A percentile compares a stretch with the other conserved stretches of the same genome.
Evolutionary conservation across 2,888 invertebrate genomes (phyloP).

Genomic region (Malthinus seriepunctatus): DNA sequence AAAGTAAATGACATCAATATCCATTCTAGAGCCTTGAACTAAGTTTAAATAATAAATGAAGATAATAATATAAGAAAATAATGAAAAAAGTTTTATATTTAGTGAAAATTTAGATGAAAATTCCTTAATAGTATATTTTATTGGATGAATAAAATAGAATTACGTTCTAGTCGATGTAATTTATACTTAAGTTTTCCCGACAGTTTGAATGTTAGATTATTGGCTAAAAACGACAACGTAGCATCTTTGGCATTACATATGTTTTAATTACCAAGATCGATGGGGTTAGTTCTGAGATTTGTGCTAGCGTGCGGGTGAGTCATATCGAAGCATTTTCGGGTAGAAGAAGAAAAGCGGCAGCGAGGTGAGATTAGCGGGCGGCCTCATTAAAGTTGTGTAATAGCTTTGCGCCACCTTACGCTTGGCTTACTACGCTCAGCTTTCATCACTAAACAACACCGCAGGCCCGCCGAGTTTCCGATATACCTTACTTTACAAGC

Average conservation of each 20-base stretch:
- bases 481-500: slow-evolving; percentile 17
- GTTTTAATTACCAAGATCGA: slow-evolving; percentile 55
- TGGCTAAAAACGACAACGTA: slow-evolving; percentile 31
- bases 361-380: slow-evolving; percentile 50
- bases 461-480: slow-evolving; percentile 38
- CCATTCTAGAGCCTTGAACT: too few species aligned
- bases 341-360: slow-evolving; percentile 32
- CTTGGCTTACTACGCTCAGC: slow-evolving; percentile 44
- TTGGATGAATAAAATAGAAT: too few species aligned
- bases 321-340: slow-evolving; percentile 28
- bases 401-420: slow-evolving; percentile 52
- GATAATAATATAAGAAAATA: too few species aligned
- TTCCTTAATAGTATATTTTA: too few species aligned
- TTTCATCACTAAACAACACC: slow-evolving; percentile 45
- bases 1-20: too few species aligned
- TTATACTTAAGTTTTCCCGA: too few species aligned
- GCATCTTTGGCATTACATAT: slow-evolving; percentile 47
- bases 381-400: slow-evolving; percentile 55
- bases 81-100: too few species aligned
- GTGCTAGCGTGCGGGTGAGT: slow-evolving; percentile 39
- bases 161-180: too few species aligned
- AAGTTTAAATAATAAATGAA: too few species aligned
- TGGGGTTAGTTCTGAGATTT: slow-evolving; percentile 50
- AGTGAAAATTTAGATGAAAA: too few species aligned
- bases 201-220: slow-evolving; percentile 13